Evolutionary conservation across 2,888 invertebrate species (phyloP), one percentile per base, ranked within the genome.

Genomic region (Cephus runcator): DNA sequence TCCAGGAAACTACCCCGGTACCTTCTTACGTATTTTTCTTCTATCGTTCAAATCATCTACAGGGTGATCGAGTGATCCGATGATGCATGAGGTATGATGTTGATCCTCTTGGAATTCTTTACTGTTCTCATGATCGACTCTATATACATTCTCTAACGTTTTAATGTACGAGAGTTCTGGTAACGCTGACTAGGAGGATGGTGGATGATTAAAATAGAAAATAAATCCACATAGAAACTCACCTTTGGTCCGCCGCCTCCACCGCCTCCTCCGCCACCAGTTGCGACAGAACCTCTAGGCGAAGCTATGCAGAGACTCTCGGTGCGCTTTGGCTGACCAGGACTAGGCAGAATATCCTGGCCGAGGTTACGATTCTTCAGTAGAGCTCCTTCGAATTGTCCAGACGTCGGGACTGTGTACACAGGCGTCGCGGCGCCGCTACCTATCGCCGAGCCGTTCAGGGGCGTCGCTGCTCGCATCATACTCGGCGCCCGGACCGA

Each of bases 331-430:
- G 97, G 97, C 91, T 97, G 97, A 88, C 95, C 95, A 80, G 94
- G 95, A 85, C 97, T 97, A 81, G 97, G 97, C 88, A 97, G 94
- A 91, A 97, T 97, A 90, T 97, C 97, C 92, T 97, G 97, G 81
- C 97, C 97, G 79, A 97, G 93, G 84, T 94, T 95, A 87, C 96
- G 94, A 91, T 97, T 96, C 89, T 96, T 94, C 87, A 97, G 90
- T 81, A 97, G 93, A 77, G 96, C 95, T 77, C 97, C 97, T 91
- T 97, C 97, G 91, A 97, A 97, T 69, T 96, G 96, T 69, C 86
- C 87, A 75, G 91, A 87, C 40, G 87, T 88, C 23, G 93, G 93
- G 75, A 93, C 91, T 30, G 87, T 88, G 81, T 93, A 92, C n/a
- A 92, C 92, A 33, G 93, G 93, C 30, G 93, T 93, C 77, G 92